phyloP scores from a whole-genome alignment of 2,888 invertebrate species.

The Serripes groenlandicus region DNA sequence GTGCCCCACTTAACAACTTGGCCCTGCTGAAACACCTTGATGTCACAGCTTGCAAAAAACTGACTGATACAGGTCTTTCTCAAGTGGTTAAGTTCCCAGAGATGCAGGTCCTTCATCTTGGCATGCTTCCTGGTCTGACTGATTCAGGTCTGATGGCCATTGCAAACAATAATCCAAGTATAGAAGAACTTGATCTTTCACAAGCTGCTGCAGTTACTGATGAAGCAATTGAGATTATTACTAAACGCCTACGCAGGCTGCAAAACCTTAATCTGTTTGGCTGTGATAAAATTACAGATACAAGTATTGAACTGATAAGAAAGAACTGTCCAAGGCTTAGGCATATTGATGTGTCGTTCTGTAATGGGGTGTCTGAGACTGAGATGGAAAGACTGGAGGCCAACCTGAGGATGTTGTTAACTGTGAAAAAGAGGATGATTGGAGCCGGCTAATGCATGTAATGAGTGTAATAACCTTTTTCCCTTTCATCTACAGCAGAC shows the following conservation, averaged over 20 bases:
- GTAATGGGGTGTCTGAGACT: constrained; percentile 81
- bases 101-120: constrained; percentile 89
- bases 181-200: constrained; percentile 90
- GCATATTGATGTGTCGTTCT: constrained; percentile 88
- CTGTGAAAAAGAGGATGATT: constrained; percentile 78
- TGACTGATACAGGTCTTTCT: constrained; percentile 91
- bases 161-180: constrained; percentile 90
- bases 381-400: constrained; percentile 79
- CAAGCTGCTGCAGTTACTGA: constrained; percentile 91
- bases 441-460: constrained; percentile 47
- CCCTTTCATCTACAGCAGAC: no score
- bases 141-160: constrained; percentile 90
- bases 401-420: constrained; percentile 68
- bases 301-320: constrained; percentile 88
- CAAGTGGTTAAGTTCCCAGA: constrained; percentile 91
- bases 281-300: constrained; percentile 89
- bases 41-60: constrained; percentile 90
- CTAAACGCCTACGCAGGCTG: constrained; percentile 88
- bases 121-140: constrained; percentile 91
- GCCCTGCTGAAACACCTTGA: constrained; percentile 88
- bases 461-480: no score
- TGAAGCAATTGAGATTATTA: constrained; percentile 88
- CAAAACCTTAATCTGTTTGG: constrained; percentile 89
- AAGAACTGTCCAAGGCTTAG: constrained; percentile 88
- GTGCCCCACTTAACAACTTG: constrained; percentile 74